Evolutionary conservation across 2,888 invertebrate species (phyloP).

Genomic region (Pseudococcus longispinus): DNA sequence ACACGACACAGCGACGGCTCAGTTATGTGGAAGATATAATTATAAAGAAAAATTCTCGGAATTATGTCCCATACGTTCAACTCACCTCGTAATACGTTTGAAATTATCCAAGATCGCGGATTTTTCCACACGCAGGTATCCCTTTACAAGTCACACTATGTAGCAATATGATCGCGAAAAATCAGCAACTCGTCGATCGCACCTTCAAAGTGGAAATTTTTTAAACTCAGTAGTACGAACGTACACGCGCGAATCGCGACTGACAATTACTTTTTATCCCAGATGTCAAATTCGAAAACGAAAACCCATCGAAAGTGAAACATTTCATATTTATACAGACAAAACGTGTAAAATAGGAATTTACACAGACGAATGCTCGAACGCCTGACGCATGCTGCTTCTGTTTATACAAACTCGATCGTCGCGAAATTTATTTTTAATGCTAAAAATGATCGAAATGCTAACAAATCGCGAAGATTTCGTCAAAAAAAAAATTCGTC

Average conservation of each 20-base stretch:
- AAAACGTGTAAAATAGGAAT: slow-evolving; percentile 3
- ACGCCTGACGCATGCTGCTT: neutral
- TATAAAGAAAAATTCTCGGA: neutral
- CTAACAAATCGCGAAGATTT: neutral
- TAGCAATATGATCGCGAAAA: neutral
- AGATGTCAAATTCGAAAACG: slow-evolving; percentile 24
- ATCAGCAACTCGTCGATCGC: neutral
- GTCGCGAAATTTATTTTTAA: neutral
- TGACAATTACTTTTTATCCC: slow-evolving; percentile 3
- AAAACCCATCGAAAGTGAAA: slow-evolving; percentile 4
- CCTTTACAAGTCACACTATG: neutral
- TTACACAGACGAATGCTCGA: slow-evolving; percentile 1
- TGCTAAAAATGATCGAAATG: neutral
- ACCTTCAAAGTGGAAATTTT: neutral
- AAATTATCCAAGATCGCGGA: neutral
- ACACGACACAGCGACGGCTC: too few species aligned
- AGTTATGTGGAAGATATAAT: too few species aligned
- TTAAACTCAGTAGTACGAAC: neutral
- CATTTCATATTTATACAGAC: slow-evolving; percentile 1
- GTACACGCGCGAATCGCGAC: neutral
- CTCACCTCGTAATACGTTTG: neutral
- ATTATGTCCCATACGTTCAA: neutral
- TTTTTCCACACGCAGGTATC: neutral
- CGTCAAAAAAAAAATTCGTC: neutral
- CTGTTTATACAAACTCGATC: slow-evolving; percentile 13